A percentile compares a stretch with the other conserved stretches of the same genome.
Evolutionary conservation across 2,797 vertebrate species (phyloP).

Genomic region (Podarcis siculus): DNA sequence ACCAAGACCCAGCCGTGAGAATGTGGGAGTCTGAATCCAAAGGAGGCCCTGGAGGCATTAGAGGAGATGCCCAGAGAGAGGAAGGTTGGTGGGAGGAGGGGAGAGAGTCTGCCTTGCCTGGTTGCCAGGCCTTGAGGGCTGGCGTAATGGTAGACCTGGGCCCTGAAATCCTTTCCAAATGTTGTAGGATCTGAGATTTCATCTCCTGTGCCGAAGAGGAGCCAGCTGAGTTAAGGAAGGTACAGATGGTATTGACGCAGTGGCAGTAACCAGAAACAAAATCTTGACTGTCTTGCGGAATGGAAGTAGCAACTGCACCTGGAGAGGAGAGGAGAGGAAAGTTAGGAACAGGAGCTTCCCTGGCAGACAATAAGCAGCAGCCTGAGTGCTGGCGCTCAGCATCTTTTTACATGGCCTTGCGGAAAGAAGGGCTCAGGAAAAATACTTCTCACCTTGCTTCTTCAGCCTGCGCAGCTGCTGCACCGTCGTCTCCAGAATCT

Average conservation of each 20-base stretch:
- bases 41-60: background rate
- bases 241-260: background rate
- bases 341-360: background rate
- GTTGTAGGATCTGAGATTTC: background rate
- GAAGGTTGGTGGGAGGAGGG: no score
- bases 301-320: accelerated
- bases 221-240: background rate
- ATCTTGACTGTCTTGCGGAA: accelerated
- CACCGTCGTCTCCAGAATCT: background rate
- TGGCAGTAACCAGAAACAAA: background rate
- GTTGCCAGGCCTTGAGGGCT: background rate
- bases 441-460: background rate
- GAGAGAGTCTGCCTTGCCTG: accelerated
- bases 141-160: background rate
- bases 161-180: background rate
- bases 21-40: background rate
- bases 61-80: background rate
- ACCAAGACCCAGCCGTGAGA: no score
- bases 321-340: accelerated
- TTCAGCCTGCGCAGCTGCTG: slow-evolving; percentile 1
- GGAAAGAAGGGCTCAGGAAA: background rate
- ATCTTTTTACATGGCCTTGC: background rate
- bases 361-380: background rate
- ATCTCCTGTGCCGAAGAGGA: background rate
- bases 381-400: no score